Evolutionary conservation across 2,113 vertebrate genomes (phyloP), one percentile per base, ranked within the genome.

Genomic region (Clinocottus analis): DNA sequence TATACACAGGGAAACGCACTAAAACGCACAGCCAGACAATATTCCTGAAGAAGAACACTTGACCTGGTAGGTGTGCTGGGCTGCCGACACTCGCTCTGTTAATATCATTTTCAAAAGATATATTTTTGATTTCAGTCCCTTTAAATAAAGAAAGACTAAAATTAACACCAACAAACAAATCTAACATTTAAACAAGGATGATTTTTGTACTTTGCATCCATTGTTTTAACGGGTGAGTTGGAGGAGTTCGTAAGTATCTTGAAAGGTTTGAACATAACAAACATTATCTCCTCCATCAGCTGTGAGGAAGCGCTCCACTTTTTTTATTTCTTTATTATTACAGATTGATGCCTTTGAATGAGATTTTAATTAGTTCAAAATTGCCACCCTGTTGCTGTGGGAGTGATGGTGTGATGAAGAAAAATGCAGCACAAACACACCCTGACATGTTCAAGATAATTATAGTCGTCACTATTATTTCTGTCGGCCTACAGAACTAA

Each of bases 371-470:
- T 72, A 75, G n/a, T 39, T 64, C 13, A 33, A 51, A 70, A 35
- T 60, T 31, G 33, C 39, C 65, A 77, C 70, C 72, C 66, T 74
- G 73, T 69, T 80, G 66, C 80, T 75, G 79, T 72, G 45, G 75
- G 31, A 1, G 71, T 76, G 60, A 80, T 5, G 21, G 35, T 27
- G 53, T 29, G 69, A 66, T 67, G 62, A 56, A 43, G 67, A 55
- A 41, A 66, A 25, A 55, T 25, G 47, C 21, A 49, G 35, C 63
- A 43, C 45, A 14, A 25, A 59, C 39, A 39, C 12, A 58, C 10
- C 23, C 73, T 0, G 2, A 12, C 17, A 47, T 27, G 35, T 65
- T 51, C 29, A 61, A 56, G 16, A 13, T 41, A 29, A 64, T 23
- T 55, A n/a, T 23, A 37, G 23, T 21, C 4, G 43, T 61, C 33